These are phyloP conservation scores for Maccullochella peelii DNA, from an alignment of 2,113 vertebrate genomes.

Conservation along the genomic window DNA sequence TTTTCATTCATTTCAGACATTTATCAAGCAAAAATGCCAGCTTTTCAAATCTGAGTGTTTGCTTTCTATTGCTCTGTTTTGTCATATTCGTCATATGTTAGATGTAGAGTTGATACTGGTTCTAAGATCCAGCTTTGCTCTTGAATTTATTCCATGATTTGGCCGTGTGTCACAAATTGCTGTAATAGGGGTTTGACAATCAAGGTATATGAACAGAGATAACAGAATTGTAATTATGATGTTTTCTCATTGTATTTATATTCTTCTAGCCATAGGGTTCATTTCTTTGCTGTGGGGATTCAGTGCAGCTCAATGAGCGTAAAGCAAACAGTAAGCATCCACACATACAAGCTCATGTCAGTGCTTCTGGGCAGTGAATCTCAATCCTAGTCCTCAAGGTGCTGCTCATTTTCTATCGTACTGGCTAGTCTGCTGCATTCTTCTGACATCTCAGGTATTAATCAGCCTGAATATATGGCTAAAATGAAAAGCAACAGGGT, in stretches of 20 bases:
- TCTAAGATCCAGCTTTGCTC: neutral
- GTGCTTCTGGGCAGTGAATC: conserved; percentile 16
- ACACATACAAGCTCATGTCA: conserved; percentile 5
- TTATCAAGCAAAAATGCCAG: neutral
- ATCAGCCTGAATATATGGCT: conserved; percentile 15
- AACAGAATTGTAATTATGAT: neutral
- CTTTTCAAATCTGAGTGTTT: neutral
- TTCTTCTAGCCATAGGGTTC: neutral
- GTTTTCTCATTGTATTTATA: neutral
- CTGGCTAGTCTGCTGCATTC: conserved; percentile 4
- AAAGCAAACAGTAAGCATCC: conserved; percentile 17
- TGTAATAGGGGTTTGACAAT: neutral
- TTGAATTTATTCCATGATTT: neutral
- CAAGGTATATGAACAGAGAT: neutral
- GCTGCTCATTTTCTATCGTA: conserved; percentile 2
- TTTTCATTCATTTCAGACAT: neutral
- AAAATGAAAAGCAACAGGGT: conserved; percentile 28
- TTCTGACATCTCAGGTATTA: conserved; percentile 9
- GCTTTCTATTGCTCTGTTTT: neutral
- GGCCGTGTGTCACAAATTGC: neutral
- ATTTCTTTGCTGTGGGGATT: neutral
- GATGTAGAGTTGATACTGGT: neutral
- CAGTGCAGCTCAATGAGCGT: neutral
- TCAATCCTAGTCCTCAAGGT: conserved; percentile 6
- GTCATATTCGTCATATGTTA: neutral